Evolutionary conservation across 2,888 invertebrate species (phyloP).

Genomic region (Therioaphis trifolii): DNA sequence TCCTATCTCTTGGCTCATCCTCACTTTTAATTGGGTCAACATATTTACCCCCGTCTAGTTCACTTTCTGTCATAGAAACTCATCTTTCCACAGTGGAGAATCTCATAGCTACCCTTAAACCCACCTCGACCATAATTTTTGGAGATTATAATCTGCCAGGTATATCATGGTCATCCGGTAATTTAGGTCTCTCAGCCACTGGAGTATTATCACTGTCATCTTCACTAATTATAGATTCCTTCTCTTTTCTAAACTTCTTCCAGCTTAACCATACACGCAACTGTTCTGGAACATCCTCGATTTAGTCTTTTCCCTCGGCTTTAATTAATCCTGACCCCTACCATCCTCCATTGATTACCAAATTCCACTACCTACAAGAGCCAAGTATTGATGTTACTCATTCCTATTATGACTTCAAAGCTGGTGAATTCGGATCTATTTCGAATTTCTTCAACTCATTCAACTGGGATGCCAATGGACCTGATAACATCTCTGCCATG

Average conservation of each 20-base stretch:
- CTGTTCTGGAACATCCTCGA: slow-evolving; percentile 21
- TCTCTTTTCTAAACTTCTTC: no score
- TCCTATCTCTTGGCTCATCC: no score
- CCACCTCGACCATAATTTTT: neutral
- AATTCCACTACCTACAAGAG: neutral
- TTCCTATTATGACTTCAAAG: slow-evolving; percentile 17
- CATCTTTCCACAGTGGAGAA: neutral
- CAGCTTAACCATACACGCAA: neutral
- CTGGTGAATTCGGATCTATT: neutral
- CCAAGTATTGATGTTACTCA: neutral
- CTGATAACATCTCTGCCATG: neutral
- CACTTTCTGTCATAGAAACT: neutral
- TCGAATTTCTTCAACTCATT: neutral
- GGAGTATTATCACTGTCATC: neutral
- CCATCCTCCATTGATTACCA: neutral
- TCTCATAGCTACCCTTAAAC: neutral
- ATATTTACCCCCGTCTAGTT: neutral
- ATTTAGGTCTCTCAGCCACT: neutral
- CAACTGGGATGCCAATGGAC: neutral
- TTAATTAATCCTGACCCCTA: neutral
- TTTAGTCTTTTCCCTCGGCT: neutral
- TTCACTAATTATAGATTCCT: neutral
- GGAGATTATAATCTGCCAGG: slow-evolving; percentile 6
- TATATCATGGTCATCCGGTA: neutral
- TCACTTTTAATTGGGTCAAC: neutral